Percentiles rank a stretch among this genome's conserved stretches.
Evolutionary conservation across 1,140 invertebrate genomes (phyloP).

Genomic region (Achroia grisella): DNA sequence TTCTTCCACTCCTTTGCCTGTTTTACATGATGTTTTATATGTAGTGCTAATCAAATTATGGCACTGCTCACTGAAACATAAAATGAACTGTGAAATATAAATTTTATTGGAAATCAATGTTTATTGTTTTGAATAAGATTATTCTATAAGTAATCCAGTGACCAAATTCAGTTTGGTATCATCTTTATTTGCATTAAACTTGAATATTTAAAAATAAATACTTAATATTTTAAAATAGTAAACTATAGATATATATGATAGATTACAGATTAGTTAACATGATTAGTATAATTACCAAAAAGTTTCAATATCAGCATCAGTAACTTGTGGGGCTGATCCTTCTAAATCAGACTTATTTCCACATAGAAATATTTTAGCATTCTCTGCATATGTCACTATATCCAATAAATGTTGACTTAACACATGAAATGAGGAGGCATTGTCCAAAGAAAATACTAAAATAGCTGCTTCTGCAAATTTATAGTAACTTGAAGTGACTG

Average conservation of each 20-base stretch:
- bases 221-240: too few species aligned
- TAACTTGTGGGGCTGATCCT: slow-evolving; percentile 82
- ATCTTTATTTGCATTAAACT: too few species aligned
- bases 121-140: too few species aligned
- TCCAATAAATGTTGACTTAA: slow-evolving; percentile 92
- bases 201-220: too few species aligned
- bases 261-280: too few species aligned
- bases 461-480: slow-evolving; percentile 95
- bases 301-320: slow-evolving; percentile 90
- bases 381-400: slow-evolving; percentile 93
- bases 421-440: slow-evolving; percentile 93
- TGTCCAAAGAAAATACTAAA: slow-evolving; percentile 91
- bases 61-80: slow-evolving; percentile 85
- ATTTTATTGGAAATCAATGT: too few species aligned
- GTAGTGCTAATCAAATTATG: slow-evolving; percentile 91
- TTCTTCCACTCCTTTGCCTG: slow-evolving; percentile 88
- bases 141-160: too few species aligned
- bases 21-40: slow-evolving; percentile 94
- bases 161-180: too few species aligned
- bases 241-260: too few species aligned
- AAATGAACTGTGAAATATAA: not conserved
- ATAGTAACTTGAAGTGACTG: slow-evolving; percentile 94
- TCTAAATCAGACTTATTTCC: slow-evolving; percentile 92
- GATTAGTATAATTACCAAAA: slow-evolving; percentile 81
- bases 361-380: slow-evolving; percentile 94